Evolutionary conservation across 2,113 vertebrate genomes (phyloP), one percentile per base, ranked within the genome.

Genomic region (Gadus chalcogrammus): DNA sequence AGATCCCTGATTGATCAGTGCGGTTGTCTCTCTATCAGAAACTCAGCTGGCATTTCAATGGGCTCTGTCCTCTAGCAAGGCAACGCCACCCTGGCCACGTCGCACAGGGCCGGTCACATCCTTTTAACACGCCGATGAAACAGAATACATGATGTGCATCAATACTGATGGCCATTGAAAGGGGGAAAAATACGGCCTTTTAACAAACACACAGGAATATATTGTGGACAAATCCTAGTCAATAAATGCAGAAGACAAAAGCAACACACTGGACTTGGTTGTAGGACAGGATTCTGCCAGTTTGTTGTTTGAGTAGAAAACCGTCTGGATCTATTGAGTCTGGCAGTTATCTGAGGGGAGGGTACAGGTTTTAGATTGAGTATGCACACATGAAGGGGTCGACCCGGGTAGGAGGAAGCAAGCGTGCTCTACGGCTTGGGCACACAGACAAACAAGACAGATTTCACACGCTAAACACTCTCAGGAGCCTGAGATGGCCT

Each of bases 1-100:
- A 86, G 81, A 82, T 85, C 81, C 85, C 84, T 83, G 81, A 89
- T 88, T 90, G 87, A 89, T 89, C 87, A 83, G 76, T 60, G 72
- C 80, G 74, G 73, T 80, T 83, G 81, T 88, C 86, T 87, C 79
- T 80, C 72, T 73, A 69, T 74, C 72, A 82, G 75, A 83, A 78
- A 84, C 81, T 84, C 81, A 70, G 65, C 81, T 84, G 85, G 84
- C 87, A 87, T 88, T 81, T 88, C 87, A 88, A 87, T 80, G 78
- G 72, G 67, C 75, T 59, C 52, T 17, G 70, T 71, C 63, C 75
- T 68, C 69, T 18, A 73, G 76, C 55, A 6, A 77, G 78, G 71
- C 66, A 68, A 76, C 61, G 62, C 13, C 35, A 27, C 79, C 63
- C 17, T 31, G 9, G 65, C 3, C 55, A 70, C 68, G 4, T 48